Conservation (phyloP, 2,797 vertebrate species). For the Sebastes matsubarae region DNA sequence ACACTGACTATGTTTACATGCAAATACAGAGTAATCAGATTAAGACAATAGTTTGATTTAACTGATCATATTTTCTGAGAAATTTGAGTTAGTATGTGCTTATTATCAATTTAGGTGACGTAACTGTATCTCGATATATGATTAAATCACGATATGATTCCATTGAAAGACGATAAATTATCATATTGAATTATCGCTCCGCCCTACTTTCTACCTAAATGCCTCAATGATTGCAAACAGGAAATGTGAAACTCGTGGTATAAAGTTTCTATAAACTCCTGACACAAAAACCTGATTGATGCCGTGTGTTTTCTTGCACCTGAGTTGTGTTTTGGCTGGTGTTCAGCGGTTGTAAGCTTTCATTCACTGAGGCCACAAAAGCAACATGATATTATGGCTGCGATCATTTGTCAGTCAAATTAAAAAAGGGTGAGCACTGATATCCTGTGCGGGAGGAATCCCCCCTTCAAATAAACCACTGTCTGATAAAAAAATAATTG, state of each 20-base stretch:
- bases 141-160: too few species aligned
- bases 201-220: neutral
- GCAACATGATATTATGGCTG: conserved; percentile 24
- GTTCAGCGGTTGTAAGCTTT: neutral
- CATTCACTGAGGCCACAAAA: conserved; percentile 32
- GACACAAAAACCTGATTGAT: neutral
- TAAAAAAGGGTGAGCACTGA: conserved; percentile 8
- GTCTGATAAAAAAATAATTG: neutral
- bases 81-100: too few species aligned
- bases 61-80: too few species aligned
- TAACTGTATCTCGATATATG: too few species aligned
- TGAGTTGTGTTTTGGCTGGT: neutral
- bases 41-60: too few species aligned
- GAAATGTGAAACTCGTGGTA: neutral
- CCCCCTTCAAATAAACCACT: neutral
- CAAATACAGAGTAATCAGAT: too few species aligned
- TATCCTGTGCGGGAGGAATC: conserved; percentile 7
- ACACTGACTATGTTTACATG: too few species aligned
- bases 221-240: neutral
- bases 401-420: conserved; percentile 49
- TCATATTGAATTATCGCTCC: too few species aligned
- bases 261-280: neutral
- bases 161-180: too few species aligned
- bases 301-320: neutral
- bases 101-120: too few species aligned